Base-by-base conservation (phyloP, 2,797 vertebrate species). In the Dryobates pubescens region DNA sequence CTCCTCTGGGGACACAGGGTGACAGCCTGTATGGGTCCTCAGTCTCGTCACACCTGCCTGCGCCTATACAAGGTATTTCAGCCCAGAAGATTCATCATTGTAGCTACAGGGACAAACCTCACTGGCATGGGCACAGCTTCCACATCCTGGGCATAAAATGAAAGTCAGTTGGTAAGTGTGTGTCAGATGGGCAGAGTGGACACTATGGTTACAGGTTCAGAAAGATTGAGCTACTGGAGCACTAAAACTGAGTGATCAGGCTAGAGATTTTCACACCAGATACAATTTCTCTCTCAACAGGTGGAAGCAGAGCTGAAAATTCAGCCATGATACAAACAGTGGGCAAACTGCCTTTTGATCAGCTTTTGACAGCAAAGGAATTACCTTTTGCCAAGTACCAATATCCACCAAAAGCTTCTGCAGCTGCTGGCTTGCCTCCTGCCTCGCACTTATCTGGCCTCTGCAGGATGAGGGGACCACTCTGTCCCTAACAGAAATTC, bases 191-290 rank as follows among this genome's bases (percentile, higher is more conserved):
- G 62, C 12, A 77, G 30, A 38, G 43, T 34, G 71, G 58, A 64
- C 0, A 4, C 19, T 2, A 11, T 17, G 2, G 29, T 19, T n/a
- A 69, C 1, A 2, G 2, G 6, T 3, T 73, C 22, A 36, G 75
- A 58, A 62, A 17, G 12, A 43, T 32, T 30, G 74, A 88, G 30
- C 64, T 68, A 45, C 34, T 32, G 34, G n/a, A 74, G 61, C 45
- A 67, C 34, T n/a, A 49, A 84, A 71, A 32, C 36, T 26, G 29
- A 65, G 89, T 30, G 26, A 64, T 7, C 36, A 71, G 78, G 19
- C 45, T 38, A 27, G 30, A 89, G 54, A 78, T 65, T 67, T 20
- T 65, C 68, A 53, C 43, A 53, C 69, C 4, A 79, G 51, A 10
- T 14, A 30, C 3, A 27, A 47, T 29, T 92, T 67, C n/a, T 64